These are phyloP conservation scores for Neodiprion lecontei DNA, from an alignment of 1,140 invertebrate genomes.

Conservation along the genomic window DNA sequence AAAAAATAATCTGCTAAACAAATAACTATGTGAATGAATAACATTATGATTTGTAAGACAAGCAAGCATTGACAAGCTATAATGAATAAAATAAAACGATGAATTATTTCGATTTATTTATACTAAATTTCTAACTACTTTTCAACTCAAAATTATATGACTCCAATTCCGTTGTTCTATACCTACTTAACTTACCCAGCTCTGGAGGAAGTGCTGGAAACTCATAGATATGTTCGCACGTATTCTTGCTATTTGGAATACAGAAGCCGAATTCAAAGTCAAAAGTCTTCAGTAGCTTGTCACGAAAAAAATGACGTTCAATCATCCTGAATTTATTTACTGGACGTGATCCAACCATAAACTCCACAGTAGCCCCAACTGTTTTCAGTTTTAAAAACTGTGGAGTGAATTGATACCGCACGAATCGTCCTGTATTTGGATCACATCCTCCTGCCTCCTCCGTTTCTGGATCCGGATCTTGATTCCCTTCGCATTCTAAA, in stretches of 20 bases:
- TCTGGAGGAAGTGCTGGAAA: slow-evolving; percentile 89
- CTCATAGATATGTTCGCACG: slow-evolving; percentile 99
- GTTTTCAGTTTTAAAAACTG: slow-evolving; percentile 95
- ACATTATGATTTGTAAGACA: too few species aligned
- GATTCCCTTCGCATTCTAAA: slow-evolving; percentile 43
- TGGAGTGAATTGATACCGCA: slow-evolving; percentile 96
- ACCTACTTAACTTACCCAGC: slow-evolving; percentile 74
- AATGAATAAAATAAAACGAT: too few species aligned
- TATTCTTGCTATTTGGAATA: slow-evolving; percentile 96
- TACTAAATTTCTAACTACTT: not conserved
- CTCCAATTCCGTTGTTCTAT: not conserved
- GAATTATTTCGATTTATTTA: too few species aligned
- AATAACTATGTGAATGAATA: too few species aligned
- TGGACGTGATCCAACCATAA: slow-evolving; percentile 89
- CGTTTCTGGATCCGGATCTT: slow-evolving; percentile 59
- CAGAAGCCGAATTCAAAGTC: slow-evolving; percentile 99
- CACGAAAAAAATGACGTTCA: slow-evolving; percentile 95
- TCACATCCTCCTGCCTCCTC: slow-evolving; percentile 75
- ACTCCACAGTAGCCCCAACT: slow-evolving; percentile 96
- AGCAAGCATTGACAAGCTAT: too few species aligned
- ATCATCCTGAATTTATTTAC: slow-evolving; percentile 99
- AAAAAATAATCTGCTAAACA: too few species aligned
- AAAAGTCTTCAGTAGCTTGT: slow-evolving; percentile 96
- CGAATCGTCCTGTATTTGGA: slow-evolving; percentile 93
- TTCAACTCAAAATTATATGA: not conserved